Evolutionary conservation across 2,888 invertebrate species (phyloP).

Genomic region (Globia sparganii): DNA sequence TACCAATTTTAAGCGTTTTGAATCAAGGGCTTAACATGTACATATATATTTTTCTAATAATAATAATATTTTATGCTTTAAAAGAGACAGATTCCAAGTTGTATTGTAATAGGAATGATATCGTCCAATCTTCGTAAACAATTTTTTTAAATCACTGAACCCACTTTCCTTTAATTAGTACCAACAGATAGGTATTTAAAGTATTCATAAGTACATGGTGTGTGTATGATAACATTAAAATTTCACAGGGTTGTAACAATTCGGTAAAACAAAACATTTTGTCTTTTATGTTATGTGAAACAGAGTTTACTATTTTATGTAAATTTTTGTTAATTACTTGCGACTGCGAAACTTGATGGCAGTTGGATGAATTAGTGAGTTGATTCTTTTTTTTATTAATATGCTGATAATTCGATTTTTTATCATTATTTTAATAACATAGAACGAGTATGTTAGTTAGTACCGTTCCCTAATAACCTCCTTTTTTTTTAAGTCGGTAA

Average conservation of each 20-base stretch:
- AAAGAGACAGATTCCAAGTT: neutral
- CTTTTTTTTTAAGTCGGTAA: no score
- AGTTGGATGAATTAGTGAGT: constrained; percentile 16
- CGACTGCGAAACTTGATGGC: constrained; percentile 45
- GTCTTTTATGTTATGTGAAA: neutral
- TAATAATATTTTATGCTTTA: neutral
- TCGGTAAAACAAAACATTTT: neutral
- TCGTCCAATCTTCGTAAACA: no score
- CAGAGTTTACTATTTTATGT: neutral
- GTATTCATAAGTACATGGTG: neutral
- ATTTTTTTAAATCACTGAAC: neutral
- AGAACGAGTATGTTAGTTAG: neutral
- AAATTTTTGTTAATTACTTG: constrained; percentile 13
- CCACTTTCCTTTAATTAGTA: neutral
- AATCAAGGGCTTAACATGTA: neutral
- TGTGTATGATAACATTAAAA: neutral
- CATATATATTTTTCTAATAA: neutral
- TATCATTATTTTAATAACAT: neutral
- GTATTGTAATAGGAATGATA: neutral
- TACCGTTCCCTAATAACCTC: no score
- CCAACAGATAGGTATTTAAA: constrained; percentile 24
- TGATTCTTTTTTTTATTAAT: neutral
- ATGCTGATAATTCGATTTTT: neutral
- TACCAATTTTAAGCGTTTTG: neutral
- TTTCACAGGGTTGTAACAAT: neutral